Conservation (phyloP, 2,797 vertebrate genomes). For the Takifugu rubripes region DNA sequence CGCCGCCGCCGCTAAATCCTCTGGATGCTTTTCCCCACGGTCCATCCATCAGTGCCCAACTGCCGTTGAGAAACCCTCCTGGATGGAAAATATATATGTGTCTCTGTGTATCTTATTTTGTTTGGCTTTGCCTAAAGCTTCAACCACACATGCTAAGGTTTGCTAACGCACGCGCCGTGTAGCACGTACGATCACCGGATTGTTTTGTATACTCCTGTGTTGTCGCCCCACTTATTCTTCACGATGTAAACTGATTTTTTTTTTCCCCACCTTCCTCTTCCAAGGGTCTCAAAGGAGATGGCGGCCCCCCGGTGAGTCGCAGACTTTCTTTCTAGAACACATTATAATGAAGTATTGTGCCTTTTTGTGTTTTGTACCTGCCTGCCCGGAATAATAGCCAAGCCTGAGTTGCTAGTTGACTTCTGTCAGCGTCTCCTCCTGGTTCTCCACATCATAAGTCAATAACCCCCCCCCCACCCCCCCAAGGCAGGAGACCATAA, state of each 20-base stretch:
- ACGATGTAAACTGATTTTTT: slow-evolving; percentile 40
- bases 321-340: slow-evolving; percentile 38
- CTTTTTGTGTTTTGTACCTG: slow-evolving; percentile 14
- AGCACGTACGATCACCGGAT: slow-evolving; percentile 3
- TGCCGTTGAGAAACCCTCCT: slow-evolving; percentile 45
- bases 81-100: too few species aligned
- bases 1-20: slow-evolving; percentile 32
- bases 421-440: slow-evolving; percentile 46
- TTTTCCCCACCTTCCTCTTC: slow-evolving; percentile 34
- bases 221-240: neutral
- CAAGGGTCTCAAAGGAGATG: slow-evolving; percentile 94
- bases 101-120: neutral
- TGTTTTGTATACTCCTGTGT: neutral
- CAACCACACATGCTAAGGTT: slow-evolving; percentile 2
- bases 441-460: slow-evolving; percentile 45
- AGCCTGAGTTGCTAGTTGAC: slow-evolving; percentile 37
- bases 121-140: neutral
- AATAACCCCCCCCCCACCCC: slow-evolving; percentile 41
- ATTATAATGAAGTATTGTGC: slow-evolving; percentile 41
- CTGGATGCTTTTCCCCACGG: slow-evolving; percentile 25
- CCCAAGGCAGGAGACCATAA: slow-evolving; percentile 49
- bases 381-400: slow-evolving; percentile 19
- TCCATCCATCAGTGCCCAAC: slow-evolving; percentile 51
- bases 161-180: slow-evolving; percentile 10
- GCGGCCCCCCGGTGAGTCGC: slow-evolving; percentile 84